Percentiles rank a stretch among this genome's conserved stretches.
These are phyloP conservation scores for Agriopis leucophaearia DNA, from an alignment of 2,888 invertebrate species.

Conservation along the genomic window DNA sequence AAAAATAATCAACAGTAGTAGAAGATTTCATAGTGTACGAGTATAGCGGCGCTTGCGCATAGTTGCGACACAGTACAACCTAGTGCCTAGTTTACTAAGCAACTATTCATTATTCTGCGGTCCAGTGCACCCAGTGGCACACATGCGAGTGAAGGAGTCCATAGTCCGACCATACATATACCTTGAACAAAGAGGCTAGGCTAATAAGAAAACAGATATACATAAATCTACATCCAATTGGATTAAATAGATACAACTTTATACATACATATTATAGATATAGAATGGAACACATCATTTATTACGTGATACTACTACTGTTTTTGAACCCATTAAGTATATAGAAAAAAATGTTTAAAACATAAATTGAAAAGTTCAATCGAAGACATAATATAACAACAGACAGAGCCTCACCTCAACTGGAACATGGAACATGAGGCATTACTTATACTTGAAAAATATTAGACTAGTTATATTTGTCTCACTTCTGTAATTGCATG, in stretches of 20 bases:
- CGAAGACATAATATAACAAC: too few relatives aligned
- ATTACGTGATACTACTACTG: not conserved
- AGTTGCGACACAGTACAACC: not conserved
- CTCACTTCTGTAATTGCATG: not conserved
- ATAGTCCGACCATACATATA: not conserved
- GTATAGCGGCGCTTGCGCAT: not conserved
- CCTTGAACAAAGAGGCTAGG: not conserved
- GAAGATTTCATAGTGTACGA: not conserved
- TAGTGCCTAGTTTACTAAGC: not conserved
- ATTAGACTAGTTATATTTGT: not conserved
- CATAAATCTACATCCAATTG: conserved; percentile 1
- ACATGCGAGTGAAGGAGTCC: not conserved
- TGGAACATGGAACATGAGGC: too few relatives aligned
- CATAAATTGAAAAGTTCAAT: too few relatives aligned
- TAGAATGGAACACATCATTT: not conserved
- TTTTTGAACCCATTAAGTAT: too few relatives aligned
- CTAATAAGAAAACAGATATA: not conserved
- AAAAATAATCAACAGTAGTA: too few relatives aligned
- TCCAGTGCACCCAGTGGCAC: not conserved
- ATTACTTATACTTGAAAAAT: not conserved
- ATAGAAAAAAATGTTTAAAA: too few relatives aligned
- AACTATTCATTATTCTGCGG: not conserved
- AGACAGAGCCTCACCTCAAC: too few relatives aligned
- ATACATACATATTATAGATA: too few relatives aligned
- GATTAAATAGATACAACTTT: not conserved